Evolutionary conservation across 2,888 invertebrate genomes (phyloP), one percentile per base, ranked within the genome.

Genomic region (Leptogaster cylindrica): DNA sequence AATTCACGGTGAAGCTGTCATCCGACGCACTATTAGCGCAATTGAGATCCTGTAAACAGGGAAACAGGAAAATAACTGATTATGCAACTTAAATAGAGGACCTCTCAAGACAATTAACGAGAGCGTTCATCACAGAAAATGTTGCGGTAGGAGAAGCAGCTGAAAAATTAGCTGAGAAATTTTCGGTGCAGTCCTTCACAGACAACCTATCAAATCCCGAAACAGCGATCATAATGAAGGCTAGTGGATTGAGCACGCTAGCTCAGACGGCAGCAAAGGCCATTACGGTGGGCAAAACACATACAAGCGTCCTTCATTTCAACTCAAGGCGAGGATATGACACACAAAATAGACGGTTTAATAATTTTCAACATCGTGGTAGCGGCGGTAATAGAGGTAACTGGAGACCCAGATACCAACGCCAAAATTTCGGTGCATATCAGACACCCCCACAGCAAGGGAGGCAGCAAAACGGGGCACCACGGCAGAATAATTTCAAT

Each of bases 11-110:
- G 7, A 55, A 55, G 33, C 10, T 55, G 8, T 55, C 55, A 31
- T 55, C 55, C 7, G 55, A 55, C 14, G 55, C 55, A n/a, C n/a
- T 55, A 4, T 12, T 55, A 10, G n/a, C 55, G 8, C 55, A 55
- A 10, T 31, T 55, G 12, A 55, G 16, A 6, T 8, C 31, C 12
- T 55, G 31, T 14, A 55, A 16, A 7, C 28, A 55, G 33, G 31
- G 10, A 12, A 55, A 27, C 27, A 55, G 31, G 14, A 7, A 25
- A 20, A 28, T 55, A 8, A 28, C 31, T 2, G 55, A 55, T 7
- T 28, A n/a, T 18, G 7, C 55, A 31, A 55, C 5, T 8, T 2
- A 55, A 28, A 55, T 55, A 20, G 55, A 55, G 10, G 16, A 55
- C 14, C 33, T 55, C 8, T 55, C 55, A 5, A 28, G 55, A 16